Conservation (phyloP, 2,113 vertebrate genomes). For the Nymphicus hollandicus region DNA sequence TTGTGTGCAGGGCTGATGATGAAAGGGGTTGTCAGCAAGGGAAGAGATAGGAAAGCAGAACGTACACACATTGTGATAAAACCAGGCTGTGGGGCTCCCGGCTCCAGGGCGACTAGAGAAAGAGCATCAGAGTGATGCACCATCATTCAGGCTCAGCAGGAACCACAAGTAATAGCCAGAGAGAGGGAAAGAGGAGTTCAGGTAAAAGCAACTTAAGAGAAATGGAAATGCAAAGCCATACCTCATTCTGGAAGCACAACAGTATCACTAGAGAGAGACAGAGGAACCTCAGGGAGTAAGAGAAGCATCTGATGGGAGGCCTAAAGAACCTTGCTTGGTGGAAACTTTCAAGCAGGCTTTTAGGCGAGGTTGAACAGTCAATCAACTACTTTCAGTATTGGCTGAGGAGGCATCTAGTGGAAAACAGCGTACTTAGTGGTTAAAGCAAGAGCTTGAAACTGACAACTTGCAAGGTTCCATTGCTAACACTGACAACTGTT, state of each 20-base stretch:
- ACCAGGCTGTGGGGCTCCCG: background rate
- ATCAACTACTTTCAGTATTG: background rate
- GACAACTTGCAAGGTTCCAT: background rate
- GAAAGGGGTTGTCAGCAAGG: slow-evolving; percentile 33
- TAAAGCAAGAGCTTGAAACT: background rate
- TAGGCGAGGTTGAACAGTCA: background rate
- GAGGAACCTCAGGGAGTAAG: background rate
- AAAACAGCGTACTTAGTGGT: background rate
- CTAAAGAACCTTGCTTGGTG: background rate
- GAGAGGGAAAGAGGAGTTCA: background rate
- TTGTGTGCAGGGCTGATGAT: slow-evolving; percentile 22
- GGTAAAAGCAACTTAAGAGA: background rate
- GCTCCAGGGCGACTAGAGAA: background rate
- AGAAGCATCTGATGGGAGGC: background rate
- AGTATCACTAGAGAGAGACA: background rate
- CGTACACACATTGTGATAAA: background rate
- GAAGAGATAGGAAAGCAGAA: background rate
- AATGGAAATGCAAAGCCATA: background rate
- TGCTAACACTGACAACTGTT: background rate
- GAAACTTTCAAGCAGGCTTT: background rate
- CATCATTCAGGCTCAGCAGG: background rate
- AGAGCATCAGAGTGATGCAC: background rate
- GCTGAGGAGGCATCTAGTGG: background rate
- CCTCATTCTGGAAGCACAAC: background rate
- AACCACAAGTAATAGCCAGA: background rate